A percentile compares a stretch with the other conserved stretches of the same genome.
Conservation (phyloP, 2,888 invertebrate species). For the Acrobasis suavella region DNA sequence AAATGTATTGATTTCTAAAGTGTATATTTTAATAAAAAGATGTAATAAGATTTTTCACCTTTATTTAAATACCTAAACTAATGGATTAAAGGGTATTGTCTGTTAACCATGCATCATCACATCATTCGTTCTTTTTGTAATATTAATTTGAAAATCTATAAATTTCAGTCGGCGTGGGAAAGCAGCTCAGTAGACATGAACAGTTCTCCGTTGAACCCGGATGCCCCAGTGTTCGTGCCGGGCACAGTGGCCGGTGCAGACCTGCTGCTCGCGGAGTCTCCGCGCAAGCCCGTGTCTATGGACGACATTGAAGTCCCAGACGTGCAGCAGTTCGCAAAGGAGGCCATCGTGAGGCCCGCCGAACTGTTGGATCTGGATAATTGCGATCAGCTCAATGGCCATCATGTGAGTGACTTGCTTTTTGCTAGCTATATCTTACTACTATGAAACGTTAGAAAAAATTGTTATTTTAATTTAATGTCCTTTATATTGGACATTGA, state of each 20-base stretch:
- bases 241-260: slow-evolving; percentile 77
- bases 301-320: slow-evolving; percentile 84
- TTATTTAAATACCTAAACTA: no score
- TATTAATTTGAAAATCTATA: neutral
- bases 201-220: slow-evolving; percentile 91
- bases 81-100: no score
- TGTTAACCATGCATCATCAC: no score
- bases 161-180: slow-evolving; percentile 73
- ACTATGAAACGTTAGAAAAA: no score
- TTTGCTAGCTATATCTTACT: neutral
- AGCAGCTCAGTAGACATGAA: slow-evolving; percentile 84
- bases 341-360: slow-evolving; percentile 84
- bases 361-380: slow-evolving; percentile 80
- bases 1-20: no score
- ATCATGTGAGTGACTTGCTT: slow-evolving; percentile 64
- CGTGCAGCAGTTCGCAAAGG: slow-evolving; percentile 84
- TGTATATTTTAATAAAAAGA: no score
- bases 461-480: no score
- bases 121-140: no score
- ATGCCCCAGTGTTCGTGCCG: slow-evolving; percentile 93
- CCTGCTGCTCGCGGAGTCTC: slow-evolving; percentile 86
- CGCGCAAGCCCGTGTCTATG: slow-evolving; percentile 85
- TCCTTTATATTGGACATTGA: no score
- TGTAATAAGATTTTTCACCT: no score
- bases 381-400: slow-evolving; percentile 81